These are phyloP conservation scores for Sinocyclocheilus anophthalmus DNA, from an alignment of 2,113 vertebrate species.

Conservation along the genomic window DNA sequence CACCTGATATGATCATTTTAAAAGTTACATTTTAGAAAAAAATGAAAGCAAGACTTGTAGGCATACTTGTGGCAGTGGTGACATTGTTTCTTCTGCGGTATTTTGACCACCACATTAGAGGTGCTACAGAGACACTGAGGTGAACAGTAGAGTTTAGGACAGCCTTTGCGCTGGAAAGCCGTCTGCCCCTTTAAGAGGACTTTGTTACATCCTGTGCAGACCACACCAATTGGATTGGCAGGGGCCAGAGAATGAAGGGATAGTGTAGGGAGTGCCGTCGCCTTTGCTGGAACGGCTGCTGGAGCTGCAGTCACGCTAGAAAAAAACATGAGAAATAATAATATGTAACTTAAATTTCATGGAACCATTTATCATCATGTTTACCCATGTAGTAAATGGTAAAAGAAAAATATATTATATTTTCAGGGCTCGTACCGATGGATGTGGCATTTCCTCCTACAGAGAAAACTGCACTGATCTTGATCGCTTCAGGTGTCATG, in stretches of 20 bases:
- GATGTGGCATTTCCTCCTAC: constrained; percentile 74
- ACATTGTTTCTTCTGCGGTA: constrained; percentile 80
- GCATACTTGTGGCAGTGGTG: constrained; percentile 91
- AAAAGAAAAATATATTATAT: neutral
- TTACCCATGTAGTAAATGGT: neutral
- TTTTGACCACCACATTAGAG: constrained; percentile 73
- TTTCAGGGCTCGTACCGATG: constrained; percentile 76
- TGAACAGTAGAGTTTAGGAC: constrained; percentile 82
- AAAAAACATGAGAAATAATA: neutral
- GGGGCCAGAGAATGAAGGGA: constrained; percentile 72
- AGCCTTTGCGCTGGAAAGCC: constrained; percentile 96
- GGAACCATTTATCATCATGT: neutral
- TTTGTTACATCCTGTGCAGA: constrained; percentile 89
- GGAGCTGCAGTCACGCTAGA: neutral
- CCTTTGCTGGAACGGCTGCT: constrained; percentile 34
- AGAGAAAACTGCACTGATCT: constrained; percentile 94
- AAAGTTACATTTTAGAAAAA: neutral
- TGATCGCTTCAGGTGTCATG: constrained; percentile 81
- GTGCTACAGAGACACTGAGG: constrained; percentile 87
- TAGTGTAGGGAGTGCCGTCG: constrained; percentile 59
- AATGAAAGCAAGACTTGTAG: neutral
- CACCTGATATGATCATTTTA: constrained; percentile 54
- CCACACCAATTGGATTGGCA: constrained; percentile 81
- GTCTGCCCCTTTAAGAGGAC: constrained; percentile 93
- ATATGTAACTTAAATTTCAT: neutral